phyloP scores from a whole-genome alignment of 2,888 invertebrate genomes.

The Drosophila greeni region DNA sequence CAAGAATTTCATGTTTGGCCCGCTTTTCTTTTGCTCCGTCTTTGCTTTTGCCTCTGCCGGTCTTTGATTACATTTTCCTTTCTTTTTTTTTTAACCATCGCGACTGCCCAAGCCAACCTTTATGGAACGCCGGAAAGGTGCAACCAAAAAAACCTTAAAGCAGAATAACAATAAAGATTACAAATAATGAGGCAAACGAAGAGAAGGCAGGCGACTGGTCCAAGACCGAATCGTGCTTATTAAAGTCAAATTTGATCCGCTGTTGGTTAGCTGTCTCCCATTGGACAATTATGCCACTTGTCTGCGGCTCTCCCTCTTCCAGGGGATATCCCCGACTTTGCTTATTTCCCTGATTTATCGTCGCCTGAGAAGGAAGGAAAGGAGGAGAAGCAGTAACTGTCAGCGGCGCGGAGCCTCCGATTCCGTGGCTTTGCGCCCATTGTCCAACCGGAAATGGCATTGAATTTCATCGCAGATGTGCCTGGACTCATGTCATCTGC shows the following conservation, averaged over 20 bases:
- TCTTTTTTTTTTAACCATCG: conserved; percentile 3
- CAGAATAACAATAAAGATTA: not conserved
- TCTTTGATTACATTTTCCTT: conserved; percentile 31
- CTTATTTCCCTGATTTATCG: conserved; percentile 14
- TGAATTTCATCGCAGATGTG: conserved; percentile 13
- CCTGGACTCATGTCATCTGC: not conserved
- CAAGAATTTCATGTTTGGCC: conserved; percentile 48
- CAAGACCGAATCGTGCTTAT: conserved; percentile 28
- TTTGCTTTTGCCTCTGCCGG: conserved; percentile 4
- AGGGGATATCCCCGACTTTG: not conserved
- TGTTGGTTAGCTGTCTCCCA: conserved; percentile 15
- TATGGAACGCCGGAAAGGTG: conserved; percentile 7
- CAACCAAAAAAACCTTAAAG: conserved; percentile 2
- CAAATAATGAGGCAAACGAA: not conserved
- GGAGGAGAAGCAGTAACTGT: conserved; percentile 2
- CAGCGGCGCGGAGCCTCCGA: not conserved
- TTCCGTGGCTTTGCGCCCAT: conserved; percentile 13
- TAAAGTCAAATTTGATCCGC: conserved; percentile 33
- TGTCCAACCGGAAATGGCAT: conserved; percentile 26
- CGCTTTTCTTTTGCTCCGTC: conserved; percentile 14
- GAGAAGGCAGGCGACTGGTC: not conserved
- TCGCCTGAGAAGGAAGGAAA: not conserved
- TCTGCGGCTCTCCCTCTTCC: not conserved
- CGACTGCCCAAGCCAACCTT: conserved; percentile 6
- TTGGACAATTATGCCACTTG: conserved; percentile 14